Evolutionary conservation across 2,113 vertebrate genomes (phyloP), one percentile per base, ranked within the genome.

Genomic region (Labeo catla): DNA sequence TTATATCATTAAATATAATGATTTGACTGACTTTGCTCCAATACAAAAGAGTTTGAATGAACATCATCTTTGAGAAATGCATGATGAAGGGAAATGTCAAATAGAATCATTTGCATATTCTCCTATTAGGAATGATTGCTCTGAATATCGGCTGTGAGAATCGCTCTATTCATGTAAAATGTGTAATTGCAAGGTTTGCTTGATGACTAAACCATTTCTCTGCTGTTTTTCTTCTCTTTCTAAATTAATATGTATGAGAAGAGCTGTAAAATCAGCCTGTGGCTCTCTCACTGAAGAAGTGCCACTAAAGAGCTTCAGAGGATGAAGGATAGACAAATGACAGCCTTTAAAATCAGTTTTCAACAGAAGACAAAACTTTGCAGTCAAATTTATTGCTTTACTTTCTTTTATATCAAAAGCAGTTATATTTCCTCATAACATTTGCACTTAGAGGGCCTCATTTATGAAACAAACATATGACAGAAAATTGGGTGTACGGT

Each of bases 81-180:
- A 23, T 54, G 63, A 77, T 76, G 82, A 86, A 81, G n/a, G 77
- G 43, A 86, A 87, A 89, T 76, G 85, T 86, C 87, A 89, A 84
- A 76, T 57, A 36, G 11, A 59, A 19, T 54, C 7, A 89, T 89
- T 87, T 87, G 86, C 86, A 87, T 89, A 84, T 86, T 83, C 50
- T 79, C 87, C 57, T 87, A 84, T 89, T 87, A 84, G 50, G 59
- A 70, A 79, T 87, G 86, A 89, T 86, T 86, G 84, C 86, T 52
- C 76, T 89, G 72, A 77, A 81, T 65, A 39, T 39, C 39, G 39
- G 39, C 39, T 39, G 39, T 39, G 39, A 39, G 39, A 39, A 76
- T 81, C 16, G 28, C 34, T 76, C 83, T 83, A 80, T 89, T 85
- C 66, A 86, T 57, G 83, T 72, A 50, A 59, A 74, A 76, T 78